Base-by-base conservation (phyloP, 2,797 vertebrate genomes). In the Danio jaintianensis region DNA sequence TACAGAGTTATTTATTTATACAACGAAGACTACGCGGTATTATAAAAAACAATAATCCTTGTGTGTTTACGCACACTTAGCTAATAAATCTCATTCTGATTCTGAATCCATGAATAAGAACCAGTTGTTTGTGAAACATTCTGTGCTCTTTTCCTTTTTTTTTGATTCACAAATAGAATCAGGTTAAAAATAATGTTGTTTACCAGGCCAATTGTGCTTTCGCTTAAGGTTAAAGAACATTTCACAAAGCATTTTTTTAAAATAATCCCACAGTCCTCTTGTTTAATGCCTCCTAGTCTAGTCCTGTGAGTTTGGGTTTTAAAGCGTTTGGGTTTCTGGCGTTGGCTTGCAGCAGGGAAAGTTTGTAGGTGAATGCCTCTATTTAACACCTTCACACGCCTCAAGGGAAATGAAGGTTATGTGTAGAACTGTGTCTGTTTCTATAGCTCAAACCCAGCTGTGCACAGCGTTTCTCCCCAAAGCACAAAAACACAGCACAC, bases 341-440 rank as follows among this genome's bases (percentile, higher is more conserved):
- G 13, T 59, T 86, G 64, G 58, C 69, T 83, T 75, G 55, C 59
- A 67, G 78, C 64, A 71, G 48, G 13, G 59, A 66, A 66, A 77
- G 61, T 82, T 56, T 83, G 62, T 76, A 81, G 72, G 61, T 82
- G 48, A 56, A 61, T 66, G 11, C 58, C 69, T 68, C 38, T 81
- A 22, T 81, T 55, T 71, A 75, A 78, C 48, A 45, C 29, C 50
- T 66, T 48, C 2, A n/a, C 63, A 42, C 56, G 69, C 70, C 80
- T 70, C 47, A 71, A 62, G 64, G 61, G 59, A 74, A 52, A 56
- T 42, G 22, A 47, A 58, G 75, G 42, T 64, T 22, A 0, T 66
- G n/a, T 18, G 48, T 66, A 12, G 59, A 29, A 58, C 6, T 45
- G 22, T 72, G 42, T 73, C 13, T 59, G 20, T 59, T 29, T 47